These are phyloP conservation scores for Andrena chrysosceles DNA, from an alignment of 2,888 invertebrate genomes.

Conservation along the genomic window DNA sequence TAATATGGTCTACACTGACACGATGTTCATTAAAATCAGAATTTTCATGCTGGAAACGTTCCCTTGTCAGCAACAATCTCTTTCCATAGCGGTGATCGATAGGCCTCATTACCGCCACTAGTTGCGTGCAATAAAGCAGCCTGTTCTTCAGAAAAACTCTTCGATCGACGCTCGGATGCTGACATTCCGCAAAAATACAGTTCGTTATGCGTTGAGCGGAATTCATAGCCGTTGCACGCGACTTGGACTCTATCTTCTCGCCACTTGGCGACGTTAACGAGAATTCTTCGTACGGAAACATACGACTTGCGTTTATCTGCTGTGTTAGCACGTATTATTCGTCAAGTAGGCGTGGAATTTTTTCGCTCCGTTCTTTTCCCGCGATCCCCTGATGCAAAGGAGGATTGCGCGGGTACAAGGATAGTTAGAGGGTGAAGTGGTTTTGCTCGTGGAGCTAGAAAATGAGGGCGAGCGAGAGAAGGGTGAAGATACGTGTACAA, in stretches of 20 bases:
- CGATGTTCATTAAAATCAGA: too few species aligned
- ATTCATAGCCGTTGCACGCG: not conserved
- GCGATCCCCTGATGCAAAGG: constrained; percentile 61
- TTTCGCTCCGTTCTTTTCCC: constrained; percentile 53
- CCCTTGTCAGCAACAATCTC: too few species aligned
- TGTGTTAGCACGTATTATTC: constrained; percentile 59
- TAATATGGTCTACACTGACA: too few species aligned
- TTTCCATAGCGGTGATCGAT: too few species aligned
- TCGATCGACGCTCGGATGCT: not conserved
- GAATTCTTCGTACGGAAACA: constrained; percentile 46
- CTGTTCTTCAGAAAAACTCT: not conserved
- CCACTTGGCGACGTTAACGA: constrained; percentile 56
- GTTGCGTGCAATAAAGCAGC: not conserved
- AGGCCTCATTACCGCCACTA: not conserved
- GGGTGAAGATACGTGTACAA: constrained; percentile 65
- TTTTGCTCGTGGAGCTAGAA: constrained; percentile 52
- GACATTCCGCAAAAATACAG: not conserved
- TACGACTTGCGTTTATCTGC: constrained; percentile 50
- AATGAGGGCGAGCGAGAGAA: constrained; percentile 48
- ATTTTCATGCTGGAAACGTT: too few species aligned
- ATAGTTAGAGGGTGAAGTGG: constrained; percentile 65
- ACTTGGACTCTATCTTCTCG: constrained; percentile 5
- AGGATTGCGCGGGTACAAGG: constrained; percentile 67
- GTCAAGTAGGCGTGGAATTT: constrained; percentile 54
- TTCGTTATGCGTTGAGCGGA: not conserved